A percentile compares a stretch with the other conserved stretches of the same genome.
phyloP scores from a whole-genome alignment of 1,140 invertebrate species.

The Pseudoatta argentina region DNA sequence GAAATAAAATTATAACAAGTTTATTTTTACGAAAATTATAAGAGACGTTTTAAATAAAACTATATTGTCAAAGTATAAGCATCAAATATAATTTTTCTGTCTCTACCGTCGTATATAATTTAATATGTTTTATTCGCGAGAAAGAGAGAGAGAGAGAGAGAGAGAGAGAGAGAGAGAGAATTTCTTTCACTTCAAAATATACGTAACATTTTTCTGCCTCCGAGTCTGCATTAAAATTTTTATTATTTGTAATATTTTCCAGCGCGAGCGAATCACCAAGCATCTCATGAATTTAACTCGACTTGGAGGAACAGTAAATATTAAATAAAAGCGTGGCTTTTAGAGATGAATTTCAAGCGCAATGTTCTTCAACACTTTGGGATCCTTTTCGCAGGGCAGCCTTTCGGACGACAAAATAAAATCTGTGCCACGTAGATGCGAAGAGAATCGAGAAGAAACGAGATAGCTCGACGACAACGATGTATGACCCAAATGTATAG shows the following conservation, averaged over 20 bases:
- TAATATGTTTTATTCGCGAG: not conserved
- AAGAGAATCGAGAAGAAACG: not conserved
- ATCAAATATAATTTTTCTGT: conserved; percentile 10
- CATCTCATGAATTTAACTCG: conserved; percentile 3
- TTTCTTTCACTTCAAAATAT: not conserved
- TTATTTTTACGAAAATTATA: too few species aligned
- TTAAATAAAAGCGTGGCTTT: not conserved
- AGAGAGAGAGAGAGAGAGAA: not conserved
- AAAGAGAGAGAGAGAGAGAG: too few species aligned
- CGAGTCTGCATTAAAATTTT: conserved; percentile 4
- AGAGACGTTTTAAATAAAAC: too few species aligned
- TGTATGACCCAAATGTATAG: conserved; percentile 60
- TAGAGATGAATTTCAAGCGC: not conserved
- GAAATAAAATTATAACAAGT: too few species aligned
- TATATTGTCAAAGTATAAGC: too few species aligned
- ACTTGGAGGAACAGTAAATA: not conserved
- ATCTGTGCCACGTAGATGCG: conserved; percentile 33
- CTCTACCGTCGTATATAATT: not conserved
- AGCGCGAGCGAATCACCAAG: conserved; percentile 1
- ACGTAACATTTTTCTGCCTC: not conserved
- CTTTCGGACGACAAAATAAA: conserved; percentile 27
- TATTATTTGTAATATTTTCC: conserved; percentile 19
- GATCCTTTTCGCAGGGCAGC: conserved; percentile 50
- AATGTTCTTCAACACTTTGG: conserved; percentile 18
- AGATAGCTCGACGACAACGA: conserved; percentile 30